These are phyloP conservation scores for Sardinella longiceps DNA, from an alignment of 2,797 vertebrate genomes.

Conservation along the genomic window DNA sequence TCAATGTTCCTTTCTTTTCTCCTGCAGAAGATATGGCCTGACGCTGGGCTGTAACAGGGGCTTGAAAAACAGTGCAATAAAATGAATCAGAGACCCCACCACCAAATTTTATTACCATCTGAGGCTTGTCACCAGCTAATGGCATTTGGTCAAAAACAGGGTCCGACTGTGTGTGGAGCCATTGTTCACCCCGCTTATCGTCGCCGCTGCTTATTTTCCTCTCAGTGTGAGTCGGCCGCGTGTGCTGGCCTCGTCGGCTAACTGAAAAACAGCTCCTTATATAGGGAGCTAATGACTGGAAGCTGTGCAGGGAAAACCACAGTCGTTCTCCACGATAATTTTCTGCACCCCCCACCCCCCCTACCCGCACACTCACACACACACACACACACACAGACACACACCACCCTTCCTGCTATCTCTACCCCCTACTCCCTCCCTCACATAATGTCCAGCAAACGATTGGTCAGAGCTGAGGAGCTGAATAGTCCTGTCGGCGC, in stretches of 20 bases:
- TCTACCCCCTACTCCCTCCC: slow-evolving; percentile 41
- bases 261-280: neutral
- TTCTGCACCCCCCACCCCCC: neutral
- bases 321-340: neutral
- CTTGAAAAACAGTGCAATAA: slow-evolving; percentile 41
- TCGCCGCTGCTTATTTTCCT: slow-evolving; percentile 36
- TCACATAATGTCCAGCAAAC: slow-evolving; percentile 70
- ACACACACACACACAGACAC: too few species aligned
- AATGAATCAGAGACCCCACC: slow-evolving; percentile 39
- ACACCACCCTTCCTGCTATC: neutral
- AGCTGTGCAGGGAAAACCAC: neutral
- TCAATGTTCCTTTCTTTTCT: slow-evolving; percentile 27
- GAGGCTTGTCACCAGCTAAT: slow-evolving; percentile 67
- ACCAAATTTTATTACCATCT: slow-evolving; percentile 69
- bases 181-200: slow-evolving; percentile 66
- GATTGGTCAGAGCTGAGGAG: slow-evolving; percentile 71
- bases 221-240: neutral
- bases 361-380: neutral
- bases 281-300: neutral
- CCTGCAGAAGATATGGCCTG: slow-evolving; percentile 35
- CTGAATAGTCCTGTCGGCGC: slow-evolving; percentile 61
- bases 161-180: slow-evolving; percentile 60
- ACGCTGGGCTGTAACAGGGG: slow-evolving; percentile 41
- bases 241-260: neutral
- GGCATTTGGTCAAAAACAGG: slow-evolving; percentile 66